A percentile compares a stretch with the other conserved stretches of the same genome.
These are phyloP conservation scores for Melozone crissalis DNA, from an alignment of 2,113 vertebrate genomes.

Conservation along the genomic window DNA sequence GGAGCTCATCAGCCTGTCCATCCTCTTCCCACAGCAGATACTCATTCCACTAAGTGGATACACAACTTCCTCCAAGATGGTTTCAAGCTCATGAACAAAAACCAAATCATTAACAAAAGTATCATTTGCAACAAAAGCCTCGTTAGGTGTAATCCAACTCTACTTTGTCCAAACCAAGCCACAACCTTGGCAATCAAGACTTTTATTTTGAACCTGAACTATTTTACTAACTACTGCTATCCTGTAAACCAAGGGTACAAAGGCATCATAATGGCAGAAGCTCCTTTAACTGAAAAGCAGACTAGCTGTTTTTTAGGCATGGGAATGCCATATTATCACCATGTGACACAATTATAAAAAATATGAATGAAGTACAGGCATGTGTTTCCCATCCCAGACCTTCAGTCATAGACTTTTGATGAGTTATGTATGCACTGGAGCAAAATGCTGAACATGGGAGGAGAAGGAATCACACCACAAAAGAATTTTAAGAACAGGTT, in stretches of 20 bases:
- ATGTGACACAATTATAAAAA: not conserved
- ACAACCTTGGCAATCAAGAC: not conserved
- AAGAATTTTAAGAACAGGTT: not conserved
- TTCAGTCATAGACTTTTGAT: not conserved
- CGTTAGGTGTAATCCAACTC: not conserved
- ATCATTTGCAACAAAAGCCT: not conserved
- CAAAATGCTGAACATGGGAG: not conserved
- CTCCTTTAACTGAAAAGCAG: not conserved
- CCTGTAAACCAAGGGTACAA: not conserved
- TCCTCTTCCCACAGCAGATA: not conserved
- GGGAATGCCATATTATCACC: not conserved
- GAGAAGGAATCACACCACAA: not conserved
- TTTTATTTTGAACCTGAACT: not conserved
- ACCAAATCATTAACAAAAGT: not conserved
- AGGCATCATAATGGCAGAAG: not conserved
- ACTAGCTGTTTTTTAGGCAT: not conserved
- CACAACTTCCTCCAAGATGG: not conserved
- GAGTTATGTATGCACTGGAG: not conserved
- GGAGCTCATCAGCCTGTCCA: no score
- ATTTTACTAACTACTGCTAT: not conserved
- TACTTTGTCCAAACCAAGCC: not conserved
- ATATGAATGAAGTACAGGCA: not conserved
- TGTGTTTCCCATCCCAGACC: not conserved
- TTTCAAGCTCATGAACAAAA: not conserved
- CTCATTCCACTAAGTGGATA: not conserved